Evolutionary conservation across 2,113 vertebrate genomes (phyloP), one percentile per base, ranked within the genome.

Genomic region (Aspidoscelis tigris): DNA sequence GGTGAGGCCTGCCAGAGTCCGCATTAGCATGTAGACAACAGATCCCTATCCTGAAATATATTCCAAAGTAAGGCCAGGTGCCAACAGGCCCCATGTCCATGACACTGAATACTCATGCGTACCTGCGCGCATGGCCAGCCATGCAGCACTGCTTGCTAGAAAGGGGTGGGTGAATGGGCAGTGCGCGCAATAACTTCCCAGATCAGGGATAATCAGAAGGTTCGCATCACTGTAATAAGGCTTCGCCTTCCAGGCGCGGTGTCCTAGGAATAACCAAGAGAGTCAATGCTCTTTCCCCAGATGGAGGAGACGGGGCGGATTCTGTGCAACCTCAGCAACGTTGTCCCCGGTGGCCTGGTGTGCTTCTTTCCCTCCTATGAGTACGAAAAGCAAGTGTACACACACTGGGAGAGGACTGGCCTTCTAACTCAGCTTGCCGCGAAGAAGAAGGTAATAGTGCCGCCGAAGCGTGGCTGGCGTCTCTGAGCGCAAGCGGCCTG

Each of bases 331-430:
- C 92, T 99, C 78, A 99, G 98, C 91, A 98, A 96, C 0, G 94
- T 99, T 90, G 96, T 99, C 44, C 97, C 97, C 0, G 98, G 98
- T 2, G 99, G 98, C 0, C 90, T 99, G 20, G 98, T 99, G 80
- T 99, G 98, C 88, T 99, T 99, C 93, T 99, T 99, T 77, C 97
- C 99, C 3, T 99, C 98, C 33, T 99, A 99, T 0, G 98, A 99
- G 0, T 99, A 99, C 9, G 96, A 97, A 55, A 96, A 93, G 83
- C 95, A 95, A 79, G 96, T 98, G 39, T 90, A 97, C 0, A 84
- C 90, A 6, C 97, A 97, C 93, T 99, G 99, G 99, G 97, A 98
- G 81, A 94, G 95, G 83, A 97, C 88, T 0, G 97, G 98, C 1
- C 81, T 96, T 77, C 93, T 99, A 14, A 84, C 92, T 20, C 96